Conservation (phyloP, 2,113 vertebrate species). For the Orthonyx spaldingii region DNA sequence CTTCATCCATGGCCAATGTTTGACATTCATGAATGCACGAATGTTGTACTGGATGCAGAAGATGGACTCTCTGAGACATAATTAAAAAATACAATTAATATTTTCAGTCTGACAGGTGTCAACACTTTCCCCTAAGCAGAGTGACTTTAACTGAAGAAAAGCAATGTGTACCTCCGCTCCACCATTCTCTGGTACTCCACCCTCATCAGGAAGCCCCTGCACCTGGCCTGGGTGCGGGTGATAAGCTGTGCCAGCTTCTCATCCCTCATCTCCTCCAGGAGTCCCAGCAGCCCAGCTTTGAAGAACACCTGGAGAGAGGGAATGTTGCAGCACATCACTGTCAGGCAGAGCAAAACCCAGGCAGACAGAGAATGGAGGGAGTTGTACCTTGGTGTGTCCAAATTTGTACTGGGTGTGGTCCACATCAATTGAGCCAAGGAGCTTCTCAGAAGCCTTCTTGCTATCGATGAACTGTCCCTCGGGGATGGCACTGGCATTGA, state of each 20-base stretch:
- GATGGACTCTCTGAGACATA: slow-evolving; percentile 73
- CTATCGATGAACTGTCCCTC: slow-evolving; percentile 87
- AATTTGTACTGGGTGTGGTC: slow-evolving; percentile 85
- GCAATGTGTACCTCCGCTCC: neutral
- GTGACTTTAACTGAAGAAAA: neutral
- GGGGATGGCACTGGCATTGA: slow-evolving; percentile 85
- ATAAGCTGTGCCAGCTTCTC: slow-evolving; percentile 51
- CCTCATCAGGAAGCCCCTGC: neutral
- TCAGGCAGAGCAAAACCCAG: neutral
- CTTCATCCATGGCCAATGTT: slow-evolving; percentile 82
- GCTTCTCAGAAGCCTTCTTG: slow-evolving; percentile 88
- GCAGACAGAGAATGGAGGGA: neutral
- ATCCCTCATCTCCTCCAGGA: slow-evolving; percentile 89
- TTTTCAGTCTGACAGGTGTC: neutral
- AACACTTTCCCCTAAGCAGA: neutral
- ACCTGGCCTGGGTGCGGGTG: neutral
- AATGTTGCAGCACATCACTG: neutral
- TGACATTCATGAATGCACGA: slow-evolving; percentile 85
- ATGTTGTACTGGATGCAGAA: slow-evolving; percentile 85
- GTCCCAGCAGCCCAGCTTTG: slow-evolving; percentile 88
- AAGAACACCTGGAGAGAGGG: slow-evolving; percentile 82
- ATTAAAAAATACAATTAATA: neutral
- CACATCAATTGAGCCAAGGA: slow-evolving; percentile 80
- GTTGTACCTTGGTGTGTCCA: slow-evolving; percentile 83
- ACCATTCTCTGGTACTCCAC: neutral